Evolutionary conservation across 2,797 vertebrate species (phyloP), one percentile per base, ranked within the genome.

Genomic region (Melanotaenia boesemani): DNA sequence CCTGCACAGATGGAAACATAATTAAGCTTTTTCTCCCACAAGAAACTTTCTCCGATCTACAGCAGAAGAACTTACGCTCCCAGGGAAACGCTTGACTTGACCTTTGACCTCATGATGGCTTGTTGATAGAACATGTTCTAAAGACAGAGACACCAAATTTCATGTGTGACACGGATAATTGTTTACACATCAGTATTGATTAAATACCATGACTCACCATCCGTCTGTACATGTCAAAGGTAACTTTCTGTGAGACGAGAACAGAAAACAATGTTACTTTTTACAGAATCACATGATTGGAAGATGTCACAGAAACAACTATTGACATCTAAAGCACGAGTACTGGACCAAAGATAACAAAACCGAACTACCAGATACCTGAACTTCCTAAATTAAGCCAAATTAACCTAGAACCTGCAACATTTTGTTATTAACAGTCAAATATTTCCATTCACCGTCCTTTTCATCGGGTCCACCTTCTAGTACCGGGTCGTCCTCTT

Each of bases 41-140:
- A n/a, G 20, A 9, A 50, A n/a, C 2, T 2, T n/a, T 0, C 20
- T n/a, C 5, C 10, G 10, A 58, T 10, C 28, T 12, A 5, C 6
- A 26, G 0, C 1, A 72, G 15, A 74, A 3, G 15, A 58, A 94
- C 98, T 92, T 95, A 99, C 98, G 95, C 97, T 94, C 95, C 96
- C 0, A 99, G 89, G n/a, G 98, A 99, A 85, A 99, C 97, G 0
- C 97, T 96, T 10, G 97, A 98, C 86, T 99, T 99, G 85, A 98
- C 97, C 56, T 95, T 97, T 83, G 97, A 94, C 90, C 96, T 97
- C 96, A 96, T 92, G 61, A 99, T 90, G 58, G 95, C 94, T 89
- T 97, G 97, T 72, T 98, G 96, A 64, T 95, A 95, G 91, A 96
- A 98, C 56, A 98, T 96, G 88, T 96, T 98, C 98, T 99, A 70